A percentile compares a stretch with the other conserved stretches of the same genome.
Conservation (phyloP, 1,140 invertebrate species). For the Daktulosphaira vitifoliae region DNA sequence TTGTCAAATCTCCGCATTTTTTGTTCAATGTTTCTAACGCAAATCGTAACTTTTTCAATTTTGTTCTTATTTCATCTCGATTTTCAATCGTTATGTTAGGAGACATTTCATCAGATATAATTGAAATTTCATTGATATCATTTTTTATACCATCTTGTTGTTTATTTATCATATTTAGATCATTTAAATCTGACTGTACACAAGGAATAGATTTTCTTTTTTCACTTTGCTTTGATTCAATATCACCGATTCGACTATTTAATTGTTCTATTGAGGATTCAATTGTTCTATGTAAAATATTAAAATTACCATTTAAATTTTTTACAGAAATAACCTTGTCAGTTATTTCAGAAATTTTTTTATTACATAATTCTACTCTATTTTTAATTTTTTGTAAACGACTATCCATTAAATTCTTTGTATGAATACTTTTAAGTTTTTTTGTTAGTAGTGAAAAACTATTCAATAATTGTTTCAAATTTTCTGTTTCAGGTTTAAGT, state of each 20-base stretch:
- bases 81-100: conserved; percentile 77
- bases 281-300: conserved; percentile 57
- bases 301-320: conserved; percentile 48
- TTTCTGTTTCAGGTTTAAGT: not conserved
- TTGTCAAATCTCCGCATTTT: conserved; percentile 71
- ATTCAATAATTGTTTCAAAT: not conserved
- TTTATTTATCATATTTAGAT: conserved; percentile 63
- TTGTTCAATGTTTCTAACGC: conserved; percentile 75
- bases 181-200: conserved; percentile 58
- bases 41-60: conserved; percentile 70
- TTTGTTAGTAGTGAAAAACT: not conserved
- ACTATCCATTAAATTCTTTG: conserved; percentile 12
- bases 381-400: not conserved
- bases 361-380: conserved; percentile 2
- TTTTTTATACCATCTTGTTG: conserved; percentile 68
- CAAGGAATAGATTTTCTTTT: conserved; percentile 53
- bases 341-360: conserved; percentile 16
- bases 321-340: conserved; percentile 36
- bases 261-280: conserved; percentile 70
- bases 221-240: conserved; percentile 55
- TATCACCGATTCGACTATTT: conserved; percentile 59
- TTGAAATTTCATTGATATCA: conserved; percentile 68
- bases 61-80: conserved; percentile 69
- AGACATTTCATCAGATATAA: conserved; percentile 78
- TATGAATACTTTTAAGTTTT: not conserved